Conservation (phyloP, 1,140 invertebrate genomes). For the Spodoptera frugiperda region DNA sequence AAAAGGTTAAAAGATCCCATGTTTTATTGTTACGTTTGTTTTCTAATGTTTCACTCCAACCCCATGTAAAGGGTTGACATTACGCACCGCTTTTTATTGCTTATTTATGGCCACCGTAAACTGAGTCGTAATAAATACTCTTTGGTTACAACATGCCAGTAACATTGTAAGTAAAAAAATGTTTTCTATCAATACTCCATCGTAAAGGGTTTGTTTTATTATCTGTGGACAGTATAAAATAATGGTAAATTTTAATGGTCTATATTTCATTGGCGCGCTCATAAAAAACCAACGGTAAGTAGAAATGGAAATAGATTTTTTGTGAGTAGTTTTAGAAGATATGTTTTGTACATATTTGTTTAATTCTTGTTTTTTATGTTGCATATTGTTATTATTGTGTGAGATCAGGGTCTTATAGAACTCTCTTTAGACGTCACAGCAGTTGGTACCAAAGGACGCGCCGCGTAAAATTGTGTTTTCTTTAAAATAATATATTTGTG, state of each 20-base stretch:
- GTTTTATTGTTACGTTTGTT: slow-evolving; percentile 24
- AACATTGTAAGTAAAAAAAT: slow-evolving; percentile 41
- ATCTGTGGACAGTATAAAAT: slow-evolving; percentile 45
- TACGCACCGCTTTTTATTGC: slow-evolving; percentile 4
- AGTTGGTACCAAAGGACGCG: no score
- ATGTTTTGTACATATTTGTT: no score
- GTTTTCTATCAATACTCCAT: slow-evolving; percentile 29
- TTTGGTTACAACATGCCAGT: slow-evolving; percentile 27
- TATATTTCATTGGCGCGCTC: slow-evolving; percentile 16
- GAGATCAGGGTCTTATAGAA: no score
- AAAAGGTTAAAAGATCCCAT: slow-evolving; percentile 6
- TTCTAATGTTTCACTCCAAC: slow-evolving; percentile 18
- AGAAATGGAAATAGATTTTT: neutral
- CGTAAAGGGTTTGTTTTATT: slow-evolving; percentile 42
- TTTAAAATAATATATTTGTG: no score
- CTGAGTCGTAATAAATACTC: slow-evolving; percentile 18
- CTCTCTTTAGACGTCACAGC: no score
- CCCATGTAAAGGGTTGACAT: slow-evolving; percentile 33
- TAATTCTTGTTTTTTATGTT: no score
- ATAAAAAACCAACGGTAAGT: neutral
- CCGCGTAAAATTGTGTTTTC: no score
- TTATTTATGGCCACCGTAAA: slow-evolving; percentile 32
- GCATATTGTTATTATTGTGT: no score
- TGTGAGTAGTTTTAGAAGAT: no score
- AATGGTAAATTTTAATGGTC: slow-evolving; percentile 36